Conservation (phyloP, 2,797 vertebrate genomes). For the Leuciscus waleckii region DNA sequence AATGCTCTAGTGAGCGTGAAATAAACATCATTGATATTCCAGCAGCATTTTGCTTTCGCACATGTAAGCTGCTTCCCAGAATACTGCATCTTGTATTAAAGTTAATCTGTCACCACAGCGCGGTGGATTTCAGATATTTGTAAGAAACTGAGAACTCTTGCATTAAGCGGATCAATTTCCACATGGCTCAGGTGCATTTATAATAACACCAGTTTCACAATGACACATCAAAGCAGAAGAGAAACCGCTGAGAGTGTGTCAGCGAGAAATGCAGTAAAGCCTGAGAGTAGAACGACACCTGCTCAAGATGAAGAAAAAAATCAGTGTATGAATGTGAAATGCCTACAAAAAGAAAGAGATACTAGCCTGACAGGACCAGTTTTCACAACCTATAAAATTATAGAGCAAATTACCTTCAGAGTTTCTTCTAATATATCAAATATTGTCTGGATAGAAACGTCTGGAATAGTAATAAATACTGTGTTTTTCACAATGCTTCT, state of each 20-base stretch:
- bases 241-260: not conserved
- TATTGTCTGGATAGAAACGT: not conserved
- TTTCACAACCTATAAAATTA: not conserved
- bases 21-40: constrained; percentile 13
- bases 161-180: not conserved
- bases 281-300: not conserved
- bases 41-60: not conserved
- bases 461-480: not conserved
- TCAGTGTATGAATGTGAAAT: not conserved
- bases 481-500: not conserved
- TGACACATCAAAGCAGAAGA: not conserved
- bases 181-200: constrained; percentile 1
- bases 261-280: not conserved
- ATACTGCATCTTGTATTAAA: not conserved
- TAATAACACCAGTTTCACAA: not conserved
- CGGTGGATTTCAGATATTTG: not conserved
- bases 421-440: not conserved
- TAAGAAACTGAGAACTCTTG: not conserved
- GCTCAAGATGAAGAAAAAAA: not conserved
- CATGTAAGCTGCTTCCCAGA: not conserved
- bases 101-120: not conserved
- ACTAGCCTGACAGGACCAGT: not conserved
- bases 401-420: not conserved
- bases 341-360: not conserved
- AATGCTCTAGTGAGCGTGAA: not conserved